A percentile compares a stretch with the other conserved stretches of the same genome.
Conservation (phyloP, 1,140 invertebrate species). For the Bombyx mandarina region DNA sequence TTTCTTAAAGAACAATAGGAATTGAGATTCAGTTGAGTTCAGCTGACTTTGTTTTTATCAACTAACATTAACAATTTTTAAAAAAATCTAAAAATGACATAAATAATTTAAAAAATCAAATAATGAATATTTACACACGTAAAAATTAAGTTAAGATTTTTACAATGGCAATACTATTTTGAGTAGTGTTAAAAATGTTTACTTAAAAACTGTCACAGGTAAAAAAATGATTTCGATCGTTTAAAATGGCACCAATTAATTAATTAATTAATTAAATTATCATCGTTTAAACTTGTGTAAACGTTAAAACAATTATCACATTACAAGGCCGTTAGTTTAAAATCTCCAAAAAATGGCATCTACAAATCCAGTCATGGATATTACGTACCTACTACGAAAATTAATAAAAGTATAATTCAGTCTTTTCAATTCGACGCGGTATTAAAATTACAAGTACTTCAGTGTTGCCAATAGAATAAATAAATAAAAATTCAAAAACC, state of each 20-base stretch:
- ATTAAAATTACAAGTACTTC: conserved; percentile 15
- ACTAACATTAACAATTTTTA: conserved; percentile 58
- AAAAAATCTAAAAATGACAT: conserved; percentile 55
- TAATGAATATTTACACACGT: conserved; percentile 56
- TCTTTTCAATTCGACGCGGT: conserved; percentile 46
- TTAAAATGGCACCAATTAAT: conserved; percentile 40
- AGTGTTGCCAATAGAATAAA: too few species aligned
- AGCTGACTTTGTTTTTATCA: conserved; percentile 58
- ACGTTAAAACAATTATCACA: conserved; percentile 55
- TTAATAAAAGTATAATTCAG: conserved; percentile 36
- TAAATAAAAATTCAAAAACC: too few species aligned
- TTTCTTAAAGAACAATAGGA: conserved; percentile 48
- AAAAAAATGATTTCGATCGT: conserved; percentile 30
- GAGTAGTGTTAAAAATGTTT: conserved; percentile 16
- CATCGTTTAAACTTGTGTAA: conserved; percentile 15
- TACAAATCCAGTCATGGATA: conserved; percentile 40
- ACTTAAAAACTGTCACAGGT: conserved; percentile 47
- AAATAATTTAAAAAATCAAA: conserved; percentile 62
- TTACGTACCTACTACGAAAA: conserved; percentile 32
- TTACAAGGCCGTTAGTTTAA: conserved; percentile 28
- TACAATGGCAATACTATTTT: conserved; percentile 37
- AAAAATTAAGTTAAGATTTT: conserved; percentile 24
- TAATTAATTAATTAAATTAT: conserved; percentile 15
- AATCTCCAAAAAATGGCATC: conserved; percentile 43
- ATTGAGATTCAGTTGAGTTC: conserved; percentile 63